Evolutionary conservation across 2,113 vertebrate genomes (phyloP), one percentile per base, ranked within the genome.

Genomic region (Myrmophylax atrothorax): DNA sequence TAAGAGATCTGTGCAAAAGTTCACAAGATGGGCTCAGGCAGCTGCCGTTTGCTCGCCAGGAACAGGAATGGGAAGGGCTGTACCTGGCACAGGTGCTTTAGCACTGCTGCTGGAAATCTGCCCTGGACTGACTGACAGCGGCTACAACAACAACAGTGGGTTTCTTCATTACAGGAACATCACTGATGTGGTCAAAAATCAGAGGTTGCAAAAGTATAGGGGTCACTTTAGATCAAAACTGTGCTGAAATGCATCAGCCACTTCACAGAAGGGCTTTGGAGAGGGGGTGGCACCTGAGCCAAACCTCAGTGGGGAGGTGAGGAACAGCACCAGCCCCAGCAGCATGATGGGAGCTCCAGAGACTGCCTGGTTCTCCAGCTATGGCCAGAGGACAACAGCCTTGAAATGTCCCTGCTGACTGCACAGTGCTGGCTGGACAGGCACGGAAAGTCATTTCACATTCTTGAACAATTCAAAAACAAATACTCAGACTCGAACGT

Each of bases 1-100:
- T 91, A 90, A 95, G 73, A 72, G 87, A 91, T 97, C 98, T 97
- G 97, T 97, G 98, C 98, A n/a, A 94, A 98, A 97, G 98, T 97
- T 98, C 98, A 98, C 98, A 97, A 95, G 98, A 96, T 74, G 93
- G 84, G 89, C 33, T 28, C 37, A 12, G 63, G 24, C 46, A 66
- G 95, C 92, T 88, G 95, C 96, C 68, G 0, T 3, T n/a, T 55
- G 74, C 81, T 79, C 10, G 6, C 33, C 56, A 69, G 72, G 25
- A 66, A 29, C 6, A 2, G 66, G 13, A 52, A 28, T 76, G 59
- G 50, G 50, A 55, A 33, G 50, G 7, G 9, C 23, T 38, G 63
- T 5, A 56, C 9, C 40, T 47, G 33, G 15, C n/a, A 5, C 11
- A 6, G 3, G 31, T 15, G 59, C 16, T 23, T 25, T 3, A 42